Evolutionary conservation across 2,113 vertebrate species (phyloP).

Genomic region (Bambusicola thoracicus): DNA sequence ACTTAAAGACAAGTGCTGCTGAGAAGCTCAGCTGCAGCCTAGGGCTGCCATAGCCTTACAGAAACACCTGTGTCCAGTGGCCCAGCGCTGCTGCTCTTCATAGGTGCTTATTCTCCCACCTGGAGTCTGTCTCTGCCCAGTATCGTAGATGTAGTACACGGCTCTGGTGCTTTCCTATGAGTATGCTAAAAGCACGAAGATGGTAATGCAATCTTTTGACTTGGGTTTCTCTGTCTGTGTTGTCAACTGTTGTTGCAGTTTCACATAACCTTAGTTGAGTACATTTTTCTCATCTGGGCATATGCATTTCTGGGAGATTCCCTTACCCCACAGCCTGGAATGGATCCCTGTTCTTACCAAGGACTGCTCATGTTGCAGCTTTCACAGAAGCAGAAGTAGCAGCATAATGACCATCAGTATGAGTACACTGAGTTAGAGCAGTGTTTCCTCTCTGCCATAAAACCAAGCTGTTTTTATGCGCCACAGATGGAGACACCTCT

Average conservation of each 20-base stretch:
- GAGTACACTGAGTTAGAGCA: neutral
- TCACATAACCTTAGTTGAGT: neutral
- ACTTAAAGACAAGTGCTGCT: neutral
- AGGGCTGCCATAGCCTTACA: neutral
- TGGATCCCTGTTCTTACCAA: neutral
- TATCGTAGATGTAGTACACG: neutral
- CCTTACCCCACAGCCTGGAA: neutral
- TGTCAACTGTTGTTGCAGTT: neutral
- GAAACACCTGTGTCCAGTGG: neutral
- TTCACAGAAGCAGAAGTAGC: neutral
- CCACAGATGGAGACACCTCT: constrained; percentile 41
- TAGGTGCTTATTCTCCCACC: neutral
- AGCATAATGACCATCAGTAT: neutral
- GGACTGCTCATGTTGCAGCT: neutral
- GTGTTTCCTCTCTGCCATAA: neutral
- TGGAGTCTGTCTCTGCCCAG: neutral
- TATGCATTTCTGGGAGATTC: neutral
- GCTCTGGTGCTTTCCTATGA: neutral
- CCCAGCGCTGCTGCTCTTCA: neutral
- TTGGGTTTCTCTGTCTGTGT: neutral
- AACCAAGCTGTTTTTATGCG: constrained; percentile 23
- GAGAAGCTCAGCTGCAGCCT: neutral
- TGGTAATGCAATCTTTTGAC: neutral
- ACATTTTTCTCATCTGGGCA: neutral
- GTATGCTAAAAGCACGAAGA: neutral